These are phyloP conservation scores for Leuciscus waleckii DNA, from an alignment of 2,797 vertebrate genomes.

Conservation along the genomic window DNA sequence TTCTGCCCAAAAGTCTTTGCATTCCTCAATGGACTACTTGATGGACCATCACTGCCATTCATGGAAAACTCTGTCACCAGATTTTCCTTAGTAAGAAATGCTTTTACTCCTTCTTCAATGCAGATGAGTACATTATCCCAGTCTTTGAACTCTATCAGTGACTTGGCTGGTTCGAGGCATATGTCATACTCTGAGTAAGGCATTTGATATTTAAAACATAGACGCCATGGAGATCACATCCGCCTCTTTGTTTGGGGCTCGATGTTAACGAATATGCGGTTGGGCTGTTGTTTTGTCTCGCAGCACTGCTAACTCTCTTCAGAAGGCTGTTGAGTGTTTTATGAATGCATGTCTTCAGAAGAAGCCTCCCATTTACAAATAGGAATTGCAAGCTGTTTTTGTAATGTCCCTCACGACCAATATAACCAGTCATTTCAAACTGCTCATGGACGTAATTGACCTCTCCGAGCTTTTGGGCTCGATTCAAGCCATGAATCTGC, in stretches of 20 bases:
- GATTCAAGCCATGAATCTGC: conserved; percentile 86
- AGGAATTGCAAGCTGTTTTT: conserved; percentile 92
- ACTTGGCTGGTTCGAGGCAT: conserved; percentile 93
- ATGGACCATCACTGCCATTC: conserved; percentile 72
- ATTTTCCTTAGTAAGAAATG: conserved; percentile 87
- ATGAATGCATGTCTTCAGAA: conserved; percentile 92
- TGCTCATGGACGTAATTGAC: conserved; percentile 77
- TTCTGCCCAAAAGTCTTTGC: not conserved
- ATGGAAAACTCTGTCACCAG: conserved; percentile 80
- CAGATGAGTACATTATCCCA: conserved; percentile 88
- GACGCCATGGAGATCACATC: conserved; percentile 83
- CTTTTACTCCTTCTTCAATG: conserved; percentile 87
- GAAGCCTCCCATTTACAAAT: conserved; percentile 89
- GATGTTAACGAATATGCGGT: conserved; percentile 63
- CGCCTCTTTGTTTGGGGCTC: conserved; percentile 82
- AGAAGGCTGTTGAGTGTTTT: conserved; percentile 90
- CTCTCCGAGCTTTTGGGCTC: conserved; percentile 88
- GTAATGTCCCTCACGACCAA: conserved; percentile 92
- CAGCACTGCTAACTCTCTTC: conserved; percentile 82
- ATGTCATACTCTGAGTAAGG: conserved; percentile 89
- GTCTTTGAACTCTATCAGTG: conserved; percentile 93
- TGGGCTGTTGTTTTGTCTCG: conserved; percentile 75
- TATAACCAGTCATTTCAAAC: conserved; percentile 86
- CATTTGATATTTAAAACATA: conserved; percentile 92
- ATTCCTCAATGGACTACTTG: conserved; percentile 32